A percentile compares a stretch with the other conserved stretches of the same genome.
Conservation (phyloP, 30 jellyfish, hydroid and myxozoan genomes). For the Nemopilema nomurai region DNA sequence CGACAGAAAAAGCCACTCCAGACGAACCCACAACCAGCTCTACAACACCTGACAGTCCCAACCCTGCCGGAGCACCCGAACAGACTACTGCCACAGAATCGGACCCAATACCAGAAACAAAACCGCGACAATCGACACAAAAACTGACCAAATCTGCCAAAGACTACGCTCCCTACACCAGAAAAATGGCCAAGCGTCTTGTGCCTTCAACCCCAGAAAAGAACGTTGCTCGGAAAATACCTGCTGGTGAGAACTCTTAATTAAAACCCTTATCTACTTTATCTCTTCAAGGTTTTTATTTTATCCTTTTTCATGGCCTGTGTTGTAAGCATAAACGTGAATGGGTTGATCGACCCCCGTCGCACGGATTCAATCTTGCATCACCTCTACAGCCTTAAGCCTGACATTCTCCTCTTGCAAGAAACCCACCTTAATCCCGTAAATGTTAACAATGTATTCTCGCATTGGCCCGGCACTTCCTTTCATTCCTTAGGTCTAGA, state of each 20-base stretch:
- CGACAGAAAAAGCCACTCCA: background rate
- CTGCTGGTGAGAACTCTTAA: background rate
- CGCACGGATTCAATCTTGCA: constrained; percentile 9
- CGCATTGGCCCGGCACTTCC: constrained; percentile 9
- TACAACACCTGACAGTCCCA: background rate
- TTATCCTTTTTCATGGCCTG: constrained; percentile 3
- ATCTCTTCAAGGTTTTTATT: background rate
- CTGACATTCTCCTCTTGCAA: constrained; percentile 16
- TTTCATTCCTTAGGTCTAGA: constrained; percentile 7
- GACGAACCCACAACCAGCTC: background rate
- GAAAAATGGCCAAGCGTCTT: background rate
- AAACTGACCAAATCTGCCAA: background rate
- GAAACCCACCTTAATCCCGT: constrained; percentile 16
- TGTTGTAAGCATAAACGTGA: constrained; percentile 27
- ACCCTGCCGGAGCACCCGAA: background rate
- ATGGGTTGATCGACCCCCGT: constrained; percentile 28
- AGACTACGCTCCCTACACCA: background rate
- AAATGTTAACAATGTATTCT: background rate
- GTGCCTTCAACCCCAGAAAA: background rate
- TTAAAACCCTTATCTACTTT: background rate
- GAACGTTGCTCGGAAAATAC: background rate
- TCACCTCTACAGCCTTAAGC: background rate
- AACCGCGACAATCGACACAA: background rate
- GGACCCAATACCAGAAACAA: background rate
- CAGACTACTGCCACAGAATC: background rate